phyloP scores from a whole-genome alignment of 2,797 vertebrate genomes.

The Petrocephalus sullivani region DNA sequence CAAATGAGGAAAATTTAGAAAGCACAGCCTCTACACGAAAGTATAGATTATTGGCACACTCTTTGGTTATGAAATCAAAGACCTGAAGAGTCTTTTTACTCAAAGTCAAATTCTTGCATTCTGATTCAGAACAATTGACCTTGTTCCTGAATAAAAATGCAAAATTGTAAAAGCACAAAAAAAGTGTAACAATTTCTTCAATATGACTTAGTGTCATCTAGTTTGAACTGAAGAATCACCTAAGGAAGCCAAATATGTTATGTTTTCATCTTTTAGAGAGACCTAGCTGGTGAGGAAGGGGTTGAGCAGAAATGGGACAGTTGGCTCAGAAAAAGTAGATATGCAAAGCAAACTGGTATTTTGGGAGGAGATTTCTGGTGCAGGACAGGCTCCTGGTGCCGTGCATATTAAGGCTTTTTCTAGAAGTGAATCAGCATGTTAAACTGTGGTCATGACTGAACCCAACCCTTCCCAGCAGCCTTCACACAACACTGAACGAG shows the following conservation, averaged over 20 bases:
- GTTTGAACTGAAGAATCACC: background rate
- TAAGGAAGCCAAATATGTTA: background rate
- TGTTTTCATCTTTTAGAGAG: background rate
- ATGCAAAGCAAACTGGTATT: background rate
- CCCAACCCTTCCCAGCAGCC: background rate
- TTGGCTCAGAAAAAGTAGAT: background rate
- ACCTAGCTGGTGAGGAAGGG: background rate
- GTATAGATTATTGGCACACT: background rate
- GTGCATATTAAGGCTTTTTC: background rate
- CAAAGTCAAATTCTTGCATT: background rate
- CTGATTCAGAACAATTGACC: background rate
- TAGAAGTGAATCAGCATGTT: background rate
- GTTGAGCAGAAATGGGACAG: background rate
- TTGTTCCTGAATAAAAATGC: background rate
- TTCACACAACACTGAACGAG: background rate
- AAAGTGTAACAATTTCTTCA: background rate
- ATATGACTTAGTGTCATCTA: background rate
- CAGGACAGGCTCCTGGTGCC: background rate
- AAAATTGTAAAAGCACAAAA: background rate
- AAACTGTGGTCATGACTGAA: background rate
- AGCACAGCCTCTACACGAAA: background rate
- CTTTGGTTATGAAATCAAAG: background rate
- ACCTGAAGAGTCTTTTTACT: background rate
- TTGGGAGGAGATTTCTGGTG: background rate
- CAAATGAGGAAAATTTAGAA: background rate